These are phyloP conservation scores for Sarcophaga caerulescens DNA, from an alignment of 2,888 invertebrate genomes.

Conservation along the genomic window DNA sequence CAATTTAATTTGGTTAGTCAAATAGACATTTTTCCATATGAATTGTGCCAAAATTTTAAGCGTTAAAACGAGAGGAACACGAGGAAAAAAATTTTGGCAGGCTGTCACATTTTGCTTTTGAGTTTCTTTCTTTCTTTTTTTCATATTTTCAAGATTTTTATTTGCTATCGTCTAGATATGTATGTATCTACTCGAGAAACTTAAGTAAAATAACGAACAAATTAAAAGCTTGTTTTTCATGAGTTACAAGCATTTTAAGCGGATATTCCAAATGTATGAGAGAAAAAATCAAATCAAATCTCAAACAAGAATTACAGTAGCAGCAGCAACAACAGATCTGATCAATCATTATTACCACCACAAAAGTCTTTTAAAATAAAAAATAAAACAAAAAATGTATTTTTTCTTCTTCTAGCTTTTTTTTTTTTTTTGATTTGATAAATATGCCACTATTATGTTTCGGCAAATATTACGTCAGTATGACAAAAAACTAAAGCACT, in stretches of 20 bases:
- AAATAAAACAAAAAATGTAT: conserved; percentile 21
- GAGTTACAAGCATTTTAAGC: conserved; percentile 39
- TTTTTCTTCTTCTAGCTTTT: too few species aligned
- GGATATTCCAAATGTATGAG: conserved; percentile 27
- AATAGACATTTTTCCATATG: conserved; percentile 8
- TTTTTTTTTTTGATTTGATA: not conserved
- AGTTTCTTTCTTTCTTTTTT: conserved; percentile 9
- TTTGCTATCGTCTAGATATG: too few species aligned
- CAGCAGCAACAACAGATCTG: not conserved
- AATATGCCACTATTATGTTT: conserved; percentile 48
- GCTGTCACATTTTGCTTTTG: conserved; percentile 47
- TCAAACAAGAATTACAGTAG: conserved; percentile 7
- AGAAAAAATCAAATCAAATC: conserved; percentile 10
- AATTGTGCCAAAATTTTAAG: conserved; percentile 43
- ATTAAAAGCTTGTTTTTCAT: conserved; percentile 57
- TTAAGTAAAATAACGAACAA: conserved; percentile 53
- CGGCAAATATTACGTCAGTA: conserved; percentile 49
- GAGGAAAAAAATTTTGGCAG: conserved; percentile 1
- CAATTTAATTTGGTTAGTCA: not conserved
- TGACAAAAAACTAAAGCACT: conserved; percentile 6
- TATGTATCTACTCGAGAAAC: too few species aligned
- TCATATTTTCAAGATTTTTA: too few species aligned
- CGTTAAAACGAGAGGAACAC: not conserved
- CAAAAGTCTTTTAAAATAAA: not conserved
- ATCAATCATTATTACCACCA: conserved; percentile 39